A percentile compares a stretch with the other conserved stretches of the same genome.
Conservation (phyloP, 2,113 vertebrate species). For the Felis catus region DNA sequence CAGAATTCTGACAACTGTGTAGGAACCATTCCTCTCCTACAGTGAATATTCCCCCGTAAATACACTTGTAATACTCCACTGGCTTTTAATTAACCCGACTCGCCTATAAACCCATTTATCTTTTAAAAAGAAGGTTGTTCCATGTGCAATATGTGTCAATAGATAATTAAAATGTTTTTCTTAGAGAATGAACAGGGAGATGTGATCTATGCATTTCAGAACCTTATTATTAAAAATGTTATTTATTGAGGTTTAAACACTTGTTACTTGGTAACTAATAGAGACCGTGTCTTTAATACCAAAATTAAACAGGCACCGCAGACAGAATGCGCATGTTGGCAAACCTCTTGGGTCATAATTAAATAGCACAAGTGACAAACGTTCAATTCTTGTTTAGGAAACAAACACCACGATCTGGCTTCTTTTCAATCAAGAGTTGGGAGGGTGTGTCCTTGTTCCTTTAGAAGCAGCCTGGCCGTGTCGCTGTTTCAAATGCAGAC, state of each 20-base stretch:
- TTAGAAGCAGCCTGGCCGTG: background rate
- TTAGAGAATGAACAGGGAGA: constrained; percentile 63
- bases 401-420: background rate
- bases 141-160: constrained; percentile 63
- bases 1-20: constrained; percentile 75
- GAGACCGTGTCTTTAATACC: constrained; percentile 34
- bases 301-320: constrained; percentile 58
- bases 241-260: constrained; percentile 61
- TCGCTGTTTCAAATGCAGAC: background rate
- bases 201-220: constrained; percentile 67
- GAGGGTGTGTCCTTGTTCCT: background rate
- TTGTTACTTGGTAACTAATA: constrained; percentile 55
- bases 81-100: constrained; percentile 65
- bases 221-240: constrained; percentile 60
- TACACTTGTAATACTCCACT: constrained; percentile 72
- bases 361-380: constrained; percentile 68
- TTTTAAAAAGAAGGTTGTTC: constrained; percentile 61
- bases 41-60: constrained; percentile 69
- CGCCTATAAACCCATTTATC: constrained; percentile 47
- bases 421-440: background rate
- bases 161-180: constrained; percentile 75
- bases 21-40: constrained; percentile 49
- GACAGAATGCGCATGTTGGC: constrained; percentile 42
- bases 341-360: constrained; percentile 75
- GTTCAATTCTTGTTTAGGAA: constrained; percentile 36